These are phyloP conservation scores for Trichonephila clavata DNA, from an alignment of 1,140 invertebrate genomes.

Conservation along the genomic window DNA sequence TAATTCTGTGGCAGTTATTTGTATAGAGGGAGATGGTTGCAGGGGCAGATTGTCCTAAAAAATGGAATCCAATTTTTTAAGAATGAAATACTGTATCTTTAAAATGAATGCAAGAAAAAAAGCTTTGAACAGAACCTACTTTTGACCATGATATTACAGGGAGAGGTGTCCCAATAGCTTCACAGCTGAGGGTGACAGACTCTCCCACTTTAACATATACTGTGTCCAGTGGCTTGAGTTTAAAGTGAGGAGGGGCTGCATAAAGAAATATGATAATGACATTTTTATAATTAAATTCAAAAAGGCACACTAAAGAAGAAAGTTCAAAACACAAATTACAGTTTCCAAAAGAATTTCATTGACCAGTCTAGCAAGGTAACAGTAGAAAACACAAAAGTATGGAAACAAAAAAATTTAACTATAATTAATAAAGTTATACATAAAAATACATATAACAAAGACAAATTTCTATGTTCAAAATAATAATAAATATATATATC, in stretches of 20 bases:
- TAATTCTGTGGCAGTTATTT: conserved; percentile 90
- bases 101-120: not conserved
- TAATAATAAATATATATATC: too few relatives aligned
- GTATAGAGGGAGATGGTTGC: conserved; percentile 88
- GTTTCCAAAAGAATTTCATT: not conserved
- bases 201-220: conserved; percentile 97
- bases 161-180: conserved; percentile 89
- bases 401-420: too few relatives aligned
- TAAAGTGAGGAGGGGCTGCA: conserved; percentile 91
- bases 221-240: conserved; percentile 93
- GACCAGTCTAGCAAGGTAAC: too few relatives aligned
- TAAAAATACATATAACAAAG: too few relatives aligned
- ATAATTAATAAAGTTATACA: too few relatives aligned
- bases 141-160: conserved; percentile 77
- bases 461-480: too few relatives aligned
- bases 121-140: conserved; percentile 61
- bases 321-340: not conserved
- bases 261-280: not conserved
- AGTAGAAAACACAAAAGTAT: too few relatives aligned
- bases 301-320: not conserved
- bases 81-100: too few relatives aligned
- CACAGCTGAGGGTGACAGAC: conserved; percentile 95
- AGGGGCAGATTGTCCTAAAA: conserved; percentile 83
- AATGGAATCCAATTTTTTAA: not conserved
- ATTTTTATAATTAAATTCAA: not conserved